phyloP scores from a whole-genome alignment of 2,888 invertebrate genomes.

The Athrips mouffetella region DNA sequence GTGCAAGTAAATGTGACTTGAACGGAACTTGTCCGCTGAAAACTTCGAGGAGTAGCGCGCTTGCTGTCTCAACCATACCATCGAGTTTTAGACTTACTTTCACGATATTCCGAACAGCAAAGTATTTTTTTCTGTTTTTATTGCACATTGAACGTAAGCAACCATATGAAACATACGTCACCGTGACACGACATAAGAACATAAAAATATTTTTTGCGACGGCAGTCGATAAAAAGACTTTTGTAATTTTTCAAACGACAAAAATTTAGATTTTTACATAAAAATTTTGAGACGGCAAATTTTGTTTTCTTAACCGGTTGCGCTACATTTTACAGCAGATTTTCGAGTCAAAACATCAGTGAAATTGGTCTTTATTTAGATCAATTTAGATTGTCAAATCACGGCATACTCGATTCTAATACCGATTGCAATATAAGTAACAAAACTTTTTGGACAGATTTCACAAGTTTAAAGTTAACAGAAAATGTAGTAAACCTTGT shows the following conservation, averaged over 20 bases:
- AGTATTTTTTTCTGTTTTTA: constrained; percentile 49
- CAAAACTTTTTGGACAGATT: constrained; percentile 14
- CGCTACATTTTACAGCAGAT: constrained; percentile 39
- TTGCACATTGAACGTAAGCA: constrained; percentile 59
- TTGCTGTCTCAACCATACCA: not conserved
- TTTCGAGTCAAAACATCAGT: constrained; percentile 26
- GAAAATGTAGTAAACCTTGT: too few species aligned
- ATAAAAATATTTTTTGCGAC: constrained; percentile 54
- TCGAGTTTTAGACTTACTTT: constrained; percentile 40
- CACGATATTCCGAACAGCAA: constrained; percentile 48
- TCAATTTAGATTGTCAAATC: constrained; percentile 30
- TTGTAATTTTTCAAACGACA: constrained; percentile 15
- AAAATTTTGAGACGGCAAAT: constrained; percentile 24
- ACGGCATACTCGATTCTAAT: constrained; percentile 34
- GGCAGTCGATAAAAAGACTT: constrained; percentile 41
- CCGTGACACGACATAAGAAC: constrained; percentile 61
- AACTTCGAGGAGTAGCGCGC: not conserved
- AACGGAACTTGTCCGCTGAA: too few species aligned
- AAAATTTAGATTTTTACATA: constrained; percentile 12
- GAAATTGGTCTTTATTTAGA: constrained; percentile 4
- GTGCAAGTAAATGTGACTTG: too few species aligned
- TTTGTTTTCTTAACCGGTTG: constrained; percentile 26
- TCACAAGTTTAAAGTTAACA: too few species aligned
- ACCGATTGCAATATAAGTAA: constrained; percentile 24
- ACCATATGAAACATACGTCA: constrained; percentile 59